Evolutionary conservation across 2,888 invertebrate genomes (phyloP).

Genomic region (Aplocera efformata): DNA sequence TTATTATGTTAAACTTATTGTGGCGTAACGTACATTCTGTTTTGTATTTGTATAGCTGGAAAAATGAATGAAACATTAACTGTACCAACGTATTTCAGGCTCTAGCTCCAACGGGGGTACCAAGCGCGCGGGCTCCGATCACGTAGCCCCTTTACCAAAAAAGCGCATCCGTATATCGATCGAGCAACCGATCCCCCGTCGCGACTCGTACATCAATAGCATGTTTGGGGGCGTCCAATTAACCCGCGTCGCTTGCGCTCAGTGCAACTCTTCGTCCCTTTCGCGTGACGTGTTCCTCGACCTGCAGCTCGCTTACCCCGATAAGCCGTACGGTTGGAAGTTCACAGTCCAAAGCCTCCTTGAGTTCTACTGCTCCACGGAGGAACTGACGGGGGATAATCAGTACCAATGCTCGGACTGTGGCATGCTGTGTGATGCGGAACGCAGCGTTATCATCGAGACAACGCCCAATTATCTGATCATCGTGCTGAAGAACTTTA

Average conservation of each 20-base stretch:
- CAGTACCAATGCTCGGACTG: constrained; percentile 90
- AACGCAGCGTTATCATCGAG: constrained; percentile 79
- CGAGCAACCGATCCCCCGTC: constrained; percentile 40
- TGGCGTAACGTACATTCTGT: no score
- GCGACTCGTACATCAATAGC: constrained; percentile 79
- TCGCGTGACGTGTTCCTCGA: constrained; percentile 90
- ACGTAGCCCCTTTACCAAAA: constrained; percentile 32
- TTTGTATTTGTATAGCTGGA: no score
- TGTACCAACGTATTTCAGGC: constrained; percentile 32
- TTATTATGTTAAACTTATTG: no score
- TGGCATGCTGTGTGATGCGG: constrained; percentile 87
- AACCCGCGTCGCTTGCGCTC: constrained; percentile 87
- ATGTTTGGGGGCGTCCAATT: constrained; percentile 89
- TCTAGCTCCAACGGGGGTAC: constrained; percentile 40
- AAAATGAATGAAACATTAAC: no score
- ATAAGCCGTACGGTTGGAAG: constrained; percentile 61
- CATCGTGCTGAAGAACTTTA: constrained; percentile 89
- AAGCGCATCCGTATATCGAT: constrained; percentile 48
- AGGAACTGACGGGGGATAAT: constrained; percentile 89
- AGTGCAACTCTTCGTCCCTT: constrained; percentile 86
- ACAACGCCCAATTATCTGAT: constrained; percentile 89
- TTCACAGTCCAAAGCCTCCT: constrained; percentile 88
- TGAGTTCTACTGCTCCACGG: constrained; percentile 88
- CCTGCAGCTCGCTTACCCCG: constrained; percentile 88
- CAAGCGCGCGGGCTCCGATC: constrained; percentile 37